Base-by-base conservation (phyloP, 1,140 invertebrate genomes). In the Batillaria attramentaria region DNA sequence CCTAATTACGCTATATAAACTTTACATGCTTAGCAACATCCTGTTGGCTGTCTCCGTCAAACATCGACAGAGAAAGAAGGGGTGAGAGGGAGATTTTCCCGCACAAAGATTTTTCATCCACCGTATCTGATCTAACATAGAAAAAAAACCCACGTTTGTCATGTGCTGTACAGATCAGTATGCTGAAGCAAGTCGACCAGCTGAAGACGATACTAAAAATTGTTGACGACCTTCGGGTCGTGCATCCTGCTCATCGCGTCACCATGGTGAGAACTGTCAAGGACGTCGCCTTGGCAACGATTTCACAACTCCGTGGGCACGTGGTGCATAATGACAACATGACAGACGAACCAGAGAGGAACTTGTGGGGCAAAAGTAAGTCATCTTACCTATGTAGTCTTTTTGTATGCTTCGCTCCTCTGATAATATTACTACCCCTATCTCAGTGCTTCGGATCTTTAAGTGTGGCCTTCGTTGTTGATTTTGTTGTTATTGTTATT, bases 251-350 rank as follows among this genome's bases (percentile, higher is more conserved):
- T 2, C 28, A 39, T 3, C 68, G 68, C 68, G 24, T 70, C 16
- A 28, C 68, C 28, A 70, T 70, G 68, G 18, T 70, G 24, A 70
- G 68, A 42, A 31, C 50, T 31, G 35, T 70, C 68, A 70, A 70
- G 68, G 68, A 70, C 68, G 39, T 70, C 39, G 50, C 68, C 68
- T 70, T 70, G 68, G 33, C 68, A 39, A 46, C 41, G 3, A n/a
- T 46, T n/a, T 70, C 68, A 28, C 2, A 16, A 13, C 24, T 70
- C n/a, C 28, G 43, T 3, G 68, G 41, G 5, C n/a, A 28, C 2
- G 24, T 4, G 8, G 66, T n/a, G n/a, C n/a, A n/a, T n/a, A n/a
- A n/a, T n/a, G n/a, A n/a, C n/a, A n/a, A n/a, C n/a, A n/a, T n/a
- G n/a, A n/a, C n/a, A n/a, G n/a, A n/a, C n/a, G n/a, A n/a, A n/a